Conservation (phyloP, 2,888 invertebrate species). For the Agrochola lota region DNA sequence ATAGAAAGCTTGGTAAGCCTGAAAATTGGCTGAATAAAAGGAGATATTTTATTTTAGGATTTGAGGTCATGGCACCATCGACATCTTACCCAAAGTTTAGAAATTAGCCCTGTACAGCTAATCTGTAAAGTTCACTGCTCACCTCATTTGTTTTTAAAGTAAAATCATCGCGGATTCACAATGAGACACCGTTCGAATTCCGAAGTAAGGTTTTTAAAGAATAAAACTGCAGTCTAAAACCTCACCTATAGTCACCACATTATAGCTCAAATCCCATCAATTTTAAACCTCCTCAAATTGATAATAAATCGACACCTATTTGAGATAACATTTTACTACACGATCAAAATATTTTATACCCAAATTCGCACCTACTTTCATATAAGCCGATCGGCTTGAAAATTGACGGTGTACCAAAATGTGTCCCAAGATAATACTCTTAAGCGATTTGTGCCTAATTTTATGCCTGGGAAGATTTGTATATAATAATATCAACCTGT, state of each 20-base stretch:
- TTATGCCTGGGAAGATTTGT: constrained; percentile 2
- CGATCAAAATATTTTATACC: neutral
- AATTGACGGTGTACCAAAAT: constrained; percentile 22
- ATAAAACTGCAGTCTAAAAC: neutral
- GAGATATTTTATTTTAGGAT: too few species aligned
- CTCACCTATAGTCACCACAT: neutral
- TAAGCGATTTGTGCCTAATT: constrained; percentile 17
- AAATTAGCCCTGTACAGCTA: neutral
- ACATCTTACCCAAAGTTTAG: neutral
- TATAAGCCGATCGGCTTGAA: constrained; percentile 8
- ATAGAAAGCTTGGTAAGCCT: neutral
- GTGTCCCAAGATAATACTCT: constrained; percentile 28
- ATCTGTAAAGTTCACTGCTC: neutral
- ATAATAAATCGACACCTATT: constrained; percentile 6
- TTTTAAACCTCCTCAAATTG: neutral
- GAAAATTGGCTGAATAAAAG: neutral
- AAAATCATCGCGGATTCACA: neutral
- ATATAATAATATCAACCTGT: constrained; percentile 10
- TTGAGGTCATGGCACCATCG: neutral
- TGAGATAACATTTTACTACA: constrained; percentile 1
- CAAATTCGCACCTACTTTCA: neutral
- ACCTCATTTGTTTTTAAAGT: neutral
- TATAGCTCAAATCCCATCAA: neutral
- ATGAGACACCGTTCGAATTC: neutral
- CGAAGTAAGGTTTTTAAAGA: neutral